A percentile compares a stretch with the other conserved stretches of the same genome.
Evolutionary conservation across 2,888 invertebrate genomes (phyloP).

Genomic region (Trichopria drosophilae): DNA sequence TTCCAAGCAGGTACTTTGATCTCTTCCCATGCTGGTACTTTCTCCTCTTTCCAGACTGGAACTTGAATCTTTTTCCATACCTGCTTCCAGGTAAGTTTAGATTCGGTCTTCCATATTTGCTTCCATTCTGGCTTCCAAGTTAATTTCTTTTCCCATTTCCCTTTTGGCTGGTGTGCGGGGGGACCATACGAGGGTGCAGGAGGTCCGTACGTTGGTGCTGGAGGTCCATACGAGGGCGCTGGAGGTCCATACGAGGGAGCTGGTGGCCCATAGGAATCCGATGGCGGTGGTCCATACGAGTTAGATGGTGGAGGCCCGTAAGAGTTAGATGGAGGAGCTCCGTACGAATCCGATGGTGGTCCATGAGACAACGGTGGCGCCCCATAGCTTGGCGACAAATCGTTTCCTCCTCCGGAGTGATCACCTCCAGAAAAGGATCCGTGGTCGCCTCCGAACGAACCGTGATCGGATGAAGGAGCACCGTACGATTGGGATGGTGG

Average conservation of each 20-base stretch:
- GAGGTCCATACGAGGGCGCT: constrained; percentile 33
- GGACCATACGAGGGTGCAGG: constrained; percentile 42
- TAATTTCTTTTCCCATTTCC: constrained; percentile 80
- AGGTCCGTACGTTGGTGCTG: constrained; percentile 48
- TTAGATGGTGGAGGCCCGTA: constrained; percentile 27
- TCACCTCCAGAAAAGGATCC: not conserved
- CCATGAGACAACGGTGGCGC: constrained; percentile 29
- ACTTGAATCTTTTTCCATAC: constrained; percentile 76
- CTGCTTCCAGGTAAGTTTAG: constrained; percentile 73
- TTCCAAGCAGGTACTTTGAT: constrained; percentile 79
- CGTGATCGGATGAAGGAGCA: constrained; percentile 27
- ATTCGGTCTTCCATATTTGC: constrained; percentile 74
- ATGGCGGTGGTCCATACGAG: constrained; percentile 40
- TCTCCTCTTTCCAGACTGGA: constrained; percentile 60
- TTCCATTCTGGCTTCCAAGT: constrained; percentile 84
- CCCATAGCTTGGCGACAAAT: constrained; percentile 24
- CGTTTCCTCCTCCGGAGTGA: not conserved
- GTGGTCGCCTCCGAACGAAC: constrained; percentile 8
- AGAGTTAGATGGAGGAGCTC: constrained; percentile 24
- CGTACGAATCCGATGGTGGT: constrained; percentile 18
- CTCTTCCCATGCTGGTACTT: constrained; percentile 74
- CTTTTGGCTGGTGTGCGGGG: constrained; percentile 58
- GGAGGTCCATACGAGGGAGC: constrained; percentile 40
- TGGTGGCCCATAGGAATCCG: constrained; percentile 22
- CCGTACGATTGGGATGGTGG: constrained; percentile 31